Percentiles rank a stretch among this genome's conserved stretches.
Evolutionary conservation across 1,140 invertebrate species (phyloP).

Genomic region (Drosophila dunni): DNA sequence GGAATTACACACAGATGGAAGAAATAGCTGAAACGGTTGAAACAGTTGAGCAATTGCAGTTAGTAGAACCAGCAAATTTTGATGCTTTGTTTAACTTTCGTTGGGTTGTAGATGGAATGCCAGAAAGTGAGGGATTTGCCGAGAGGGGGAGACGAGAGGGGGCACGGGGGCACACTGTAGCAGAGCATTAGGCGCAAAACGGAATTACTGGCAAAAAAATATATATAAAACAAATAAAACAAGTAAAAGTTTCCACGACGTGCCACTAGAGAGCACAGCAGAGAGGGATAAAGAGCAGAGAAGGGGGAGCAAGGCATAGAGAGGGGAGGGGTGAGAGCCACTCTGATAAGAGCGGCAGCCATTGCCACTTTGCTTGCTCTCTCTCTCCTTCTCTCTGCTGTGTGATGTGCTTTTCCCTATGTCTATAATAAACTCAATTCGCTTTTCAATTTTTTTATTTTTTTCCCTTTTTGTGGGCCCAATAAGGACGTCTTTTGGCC

Average conservation of each 20-base stretch:
- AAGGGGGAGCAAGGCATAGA: not conserved
- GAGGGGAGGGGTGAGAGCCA: not conserved
- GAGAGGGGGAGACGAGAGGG: not conserved
- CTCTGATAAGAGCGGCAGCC: slow-evolving; percentile 7
- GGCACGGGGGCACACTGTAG: slow-evolving; percentile 34
- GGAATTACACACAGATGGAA: slow-evolving; percentile 19
- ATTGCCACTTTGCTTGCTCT: slow-evolving; percentile 2
- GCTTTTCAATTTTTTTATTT: slow-evolving; percentile 37
- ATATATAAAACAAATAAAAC: slow-evolving; percentile 63
- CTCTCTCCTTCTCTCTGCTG: not conserved
- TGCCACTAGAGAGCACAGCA: slow-evolving; percentile 28
- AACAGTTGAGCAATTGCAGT: slow-evolving; percentile 62
- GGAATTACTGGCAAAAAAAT: slow-evolving; percentile 70
- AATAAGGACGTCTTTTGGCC: slow-evolving; percentile 20
- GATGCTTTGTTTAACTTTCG: slow-evolving; percentile 72
- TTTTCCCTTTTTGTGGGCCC: not conserved
- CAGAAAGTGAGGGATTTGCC: not conserved
- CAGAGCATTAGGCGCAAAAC: slow-evolving; percentile 70
- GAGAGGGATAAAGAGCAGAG: slow-evolving; percentile 1
- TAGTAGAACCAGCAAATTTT: slow-evolving; percentile 35
- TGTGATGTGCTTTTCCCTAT: slow-evolving; percentile 45
- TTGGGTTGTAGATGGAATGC: slow-evolving; percentile 16
- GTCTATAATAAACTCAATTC: slow-evolving; percentile 69
- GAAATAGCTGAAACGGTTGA: slow-evolving; percentile 40
- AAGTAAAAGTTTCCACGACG: slow-evolving; percentile 60